Conservation (phyloP, 2,113 vertebrate species). For the Anarhynchus alexandrinus region DNA sequence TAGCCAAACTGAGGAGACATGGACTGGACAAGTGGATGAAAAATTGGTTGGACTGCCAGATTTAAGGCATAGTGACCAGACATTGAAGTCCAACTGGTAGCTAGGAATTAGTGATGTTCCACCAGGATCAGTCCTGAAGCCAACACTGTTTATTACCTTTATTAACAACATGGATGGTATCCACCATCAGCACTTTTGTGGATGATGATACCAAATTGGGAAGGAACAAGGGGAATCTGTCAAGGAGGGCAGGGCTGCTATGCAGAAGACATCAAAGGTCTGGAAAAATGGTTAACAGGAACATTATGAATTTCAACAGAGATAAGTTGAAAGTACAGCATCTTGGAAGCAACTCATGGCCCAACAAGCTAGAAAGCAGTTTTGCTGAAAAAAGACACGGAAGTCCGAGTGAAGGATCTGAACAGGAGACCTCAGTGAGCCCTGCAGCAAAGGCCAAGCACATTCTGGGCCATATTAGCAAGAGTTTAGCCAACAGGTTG, state of each 20-base stretch:
- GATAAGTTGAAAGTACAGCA: neutral
- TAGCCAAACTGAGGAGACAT: neutral
- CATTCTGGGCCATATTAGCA: neutral
- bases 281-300: neutral
- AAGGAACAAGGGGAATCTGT: neutral
- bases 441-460: neutral
- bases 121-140: neutral
- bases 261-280: neutral
- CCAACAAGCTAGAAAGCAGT: neutral
- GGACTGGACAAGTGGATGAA: neutral
- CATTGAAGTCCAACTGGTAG: neutral
- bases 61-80: neutral
- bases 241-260: neutral
- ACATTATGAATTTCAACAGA: neutral
- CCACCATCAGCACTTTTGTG: neutral
- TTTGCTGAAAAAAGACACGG: neutral
- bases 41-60: neutral
- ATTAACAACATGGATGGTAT: neutral
- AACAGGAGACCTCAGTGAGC: neutral
- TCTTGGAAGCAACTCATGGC: neutral
- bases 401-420: neutral
- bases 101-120: neutral
- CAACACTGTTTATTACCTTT: neutral
- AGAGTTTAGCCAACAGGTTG: neutral
- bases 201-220: neutral